Conservation (phyloP, 2,113 vertebrate genomes). For the Seriola quinqueradiata region DNA sequence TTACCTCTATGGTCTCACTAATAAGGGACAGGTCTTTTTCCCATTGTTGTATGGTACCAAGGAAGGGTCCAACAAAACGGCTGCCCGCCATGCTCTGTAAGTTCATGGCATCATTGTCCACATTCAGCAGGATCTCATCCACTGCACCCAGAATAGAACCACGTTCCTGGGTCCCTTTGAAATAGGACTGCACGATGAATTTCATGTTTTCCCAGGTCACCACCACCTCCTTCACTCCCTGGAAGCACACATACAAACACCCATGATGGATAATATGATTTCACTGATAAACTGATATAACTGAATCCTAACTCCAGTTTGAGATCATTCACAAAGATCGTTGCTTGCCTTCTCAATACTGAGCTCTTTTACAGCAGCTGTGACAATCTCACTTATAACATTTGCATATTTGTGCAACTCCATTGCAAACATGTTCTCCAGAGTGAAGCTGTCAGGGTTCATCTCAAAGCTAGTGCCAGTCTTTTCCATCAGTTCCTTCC, state of each 20-base stretch:
- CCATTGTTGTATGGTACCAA: slow-evolving; percentile 89
- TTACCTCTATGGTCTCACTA: slow-evolving; percentile 94
- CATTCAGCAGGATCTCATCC: slow-evolving; percentile 90
- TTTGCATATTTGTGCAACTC: slow-evolving; percentile 89
- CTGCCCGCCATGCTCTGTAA: slow-evolving; percentile 94
- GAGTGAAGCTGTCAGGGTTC: slow-evolving; percentile 90
- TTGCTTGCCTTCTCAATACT: slow-evolving; percentile 91
- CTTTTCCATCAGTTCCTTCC: slow-evolving; percentile 92
- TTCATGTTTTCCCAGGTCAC: slow-evolving; percentile 95
- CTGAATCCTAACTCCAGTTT: not conserved
- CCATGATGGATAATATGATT: not conserved
- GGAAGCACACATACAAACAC: slow-evolving; percentile 25
- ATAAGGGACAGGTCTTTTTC: slow-evolving; percentile 94
- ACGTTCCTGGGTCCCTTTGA: slow-evolving; percentile 91
- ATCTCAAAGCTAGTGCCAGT: slow-evolving; percentile 92
- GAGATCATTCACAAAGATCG: not conserved
- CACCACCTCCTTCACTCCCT: slow-evolving; percentile 93
- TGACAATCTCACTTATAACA: slow-evolving; percentile 91
- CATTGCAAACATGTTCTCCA: slow-evolving; percentile 98
- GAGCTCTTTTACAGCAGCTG: slow-evolving; percentile 92
- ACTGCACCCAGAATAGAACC: slow-evolving; percentile 90
- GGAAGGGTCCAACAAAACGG: slow-evolving; percentile 94
- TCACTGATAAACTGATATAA: not conserved
- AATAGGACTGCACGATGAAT: slow-evolving; percentile 88
- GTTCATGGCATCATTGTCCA: slow-evolving; percentile 93